These are phyloP conservation scores for Coregonus ussuriensis DNA, from an alignment of 2,797 vertebrate species.

Conservation along the genomic window DNA sequence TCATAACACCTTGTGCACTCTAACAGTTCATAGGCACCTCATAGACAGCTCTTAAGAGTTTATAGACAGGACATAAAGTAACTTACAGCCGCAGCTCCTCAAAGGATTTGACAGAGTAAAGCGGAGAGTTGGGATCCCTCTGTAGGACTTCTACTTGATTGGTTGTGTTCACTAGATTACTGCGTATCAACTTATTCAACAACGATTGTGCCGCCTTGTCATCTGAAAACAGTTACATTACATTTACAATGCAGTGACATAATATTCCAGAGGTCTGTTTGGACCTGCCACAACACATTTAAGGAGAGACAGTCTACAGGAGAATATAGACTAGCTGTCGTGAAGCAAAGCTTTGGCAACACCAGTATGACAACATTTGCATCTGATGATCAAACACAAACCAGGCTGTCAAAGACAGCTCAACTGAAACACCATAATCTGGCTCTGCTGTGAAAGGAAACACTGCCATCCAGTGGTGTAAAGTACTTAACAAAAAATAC, in stretches of 20 bases:
- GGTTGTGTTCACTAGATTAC: slow-evolving; percentile 91
- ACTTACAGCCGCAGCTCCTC: slow-evolving; percentile 97
- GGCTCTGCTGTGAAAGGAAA: too few species aligned
- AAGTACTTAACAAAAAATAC: too few species aligned
- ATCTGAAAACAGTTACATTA: slow-evolving; percentile 67
- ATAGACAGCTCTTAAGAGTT: not conserved
- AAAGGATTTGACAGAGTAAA: slow-evolving; percentile 96
- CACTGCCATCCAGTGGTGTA: too few species aligned
- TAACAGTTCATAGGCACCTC: not conserved
- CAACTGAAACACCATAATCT: too few species aligned
- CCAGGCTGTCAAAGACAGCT: too few species aligned
- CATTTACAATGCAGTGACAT: not conserved
- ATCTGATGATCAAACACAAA: too few species aligned
- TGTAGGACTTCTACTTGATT: slow-evolving; percentile 98
- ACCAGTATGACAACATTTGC: too few species aligned
- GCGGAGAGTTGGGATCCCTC: slow-evolving; percentile 92
- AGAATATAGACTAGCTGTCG: slow-evolving; percentile 29
- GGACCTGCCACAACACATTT: not conserved
- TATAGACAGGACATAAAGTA: not conserved
- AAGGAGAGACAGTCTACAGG: not conserved
- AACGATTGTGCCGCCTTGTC: slow-evolving; percentile 94
- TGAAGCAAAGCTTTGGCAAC: not conserved
- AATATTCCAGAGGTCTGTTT: not conserved
- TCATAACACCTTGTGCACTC: not conserved
- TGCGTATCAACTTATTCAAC: slow-evolving; percentile 92